Evolutionary conservation across 92 coral and sea anemone species (phyloP), one percentile per base, ranked within the genome.

Genomic region (Phenganax marumi): DNA sequence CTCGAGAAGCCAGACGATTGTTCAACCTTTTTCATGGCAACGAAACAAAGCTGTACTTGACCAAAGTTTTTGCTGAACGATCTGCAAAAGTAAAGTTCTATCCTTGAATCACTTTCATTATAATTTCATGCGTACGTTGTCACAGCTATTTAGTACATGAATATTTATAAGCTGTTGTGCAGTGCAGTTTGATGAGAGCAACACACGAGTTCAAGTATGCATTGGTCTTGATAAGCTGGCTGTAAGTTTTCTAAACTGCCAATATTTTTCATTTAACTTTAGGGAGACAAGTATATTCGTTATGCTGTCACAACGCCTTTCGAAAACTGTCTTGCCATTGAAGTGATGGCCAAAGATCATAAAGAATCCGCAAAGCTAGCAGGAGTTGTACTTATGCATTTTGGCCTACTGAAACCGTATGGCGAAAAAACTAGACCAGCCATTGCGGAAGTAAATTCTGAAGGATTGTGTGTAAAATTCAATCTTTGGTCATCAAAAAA

Each of bases 311-410:
- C 74, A 13, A 68, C 74, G 16, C 14, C 22, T 16, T 68, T 19
- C 19, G 74, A 68, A 68, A 48, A 39, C 21, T 68, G 74, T 48
- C 74, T 2, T 68, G 74, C 24, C 17, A 13, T 68, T 23, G 74
- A 68, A 68, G 52, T 68, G 18, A 26, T 68, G 46, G 74, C 50
- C 21, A 68, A 68, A 47, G 74, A 68, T 68, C 39, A 49, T 19
- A 68, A 68, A 68, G 74, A 68, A 68, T 39, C 74, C n/a, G 74
- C 74, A 68, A 68, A 47, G 74, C 74, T 68, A 47, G 74, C 52
- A 19, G 74, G 50, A 47, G 74, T 68, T 1, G 74, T 68, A 4
- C 74, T 68, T 68, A 26, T 68, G 74, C 50, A 68, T 24, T 68
- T 68, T 68, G 74, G 74, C 52, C 74, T 19, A 68, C 52, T 68